Evolutionary conservation across 2,113 vertebrate genomes (phyloP).

Genomic region (Scalopus aquaticus): DNA sequence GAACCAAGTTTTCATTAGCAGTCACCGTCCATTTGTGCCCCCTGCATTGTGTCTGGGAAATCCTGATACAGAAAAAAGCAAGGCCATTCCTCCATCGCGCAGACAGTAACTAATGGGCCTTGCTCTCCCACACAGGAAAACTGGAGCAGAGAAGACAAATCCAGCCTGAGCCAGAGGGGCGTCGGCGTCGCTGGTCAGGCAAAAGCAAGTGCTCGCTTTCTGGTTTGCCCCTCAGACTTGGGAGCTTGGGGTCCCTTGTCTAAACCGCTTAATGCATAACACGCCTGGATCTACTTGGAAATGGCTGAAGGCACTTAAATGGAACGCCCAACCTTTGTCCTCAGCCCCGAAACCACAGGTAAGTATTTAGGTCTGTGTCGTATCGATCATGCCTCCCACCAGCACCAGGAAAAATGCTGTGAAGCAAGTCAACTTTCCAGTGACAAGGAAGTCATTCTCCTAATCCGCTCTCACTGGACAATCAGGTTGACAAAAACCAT

Average conservation of each 20-base stretch:
- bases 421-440: conserved; percentile 68
- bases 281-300: conserved; percentile 37
- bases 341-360: conserved; percentile 42
- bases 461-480: conserved; percentile 79
- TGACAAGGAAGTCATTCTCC: conserved; percentile 76
- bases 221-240: neutral
- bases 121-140: neutral
- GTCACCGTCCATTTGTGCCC: neutral
- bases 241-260: conserved; percentile 28
- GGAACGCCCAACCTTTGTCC: conserved; percentile 66
- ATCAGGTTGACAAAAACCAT: conserved; percentile 81
- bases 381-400: conserved; percentile 76
- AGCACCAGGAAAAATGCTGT: conserved; percentile 42
- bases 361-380: conserved; percentile 59
- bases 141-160: conserved; percentile 18
- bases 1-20: neutral
- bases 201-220: conserved; percentile 18
- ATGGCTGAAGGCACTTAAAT: conserved; percentile 62
- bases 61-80: conserved; percentile 2
- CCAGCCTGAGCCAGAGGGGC: neutral
- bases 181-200: neutral
- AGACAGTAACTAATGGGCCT: conserved; percentile 64
- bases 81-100: neutral
- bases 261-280: conserved; percentile 53
- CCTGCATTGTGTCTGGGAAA: neutral